A percentile compares a stretch with the other conserved stretches of the same genome.
phyloP scores from a whole-genome alignment of 2,113 vertebrate genomes.

The Illadopsis cleaveri region DNA sequence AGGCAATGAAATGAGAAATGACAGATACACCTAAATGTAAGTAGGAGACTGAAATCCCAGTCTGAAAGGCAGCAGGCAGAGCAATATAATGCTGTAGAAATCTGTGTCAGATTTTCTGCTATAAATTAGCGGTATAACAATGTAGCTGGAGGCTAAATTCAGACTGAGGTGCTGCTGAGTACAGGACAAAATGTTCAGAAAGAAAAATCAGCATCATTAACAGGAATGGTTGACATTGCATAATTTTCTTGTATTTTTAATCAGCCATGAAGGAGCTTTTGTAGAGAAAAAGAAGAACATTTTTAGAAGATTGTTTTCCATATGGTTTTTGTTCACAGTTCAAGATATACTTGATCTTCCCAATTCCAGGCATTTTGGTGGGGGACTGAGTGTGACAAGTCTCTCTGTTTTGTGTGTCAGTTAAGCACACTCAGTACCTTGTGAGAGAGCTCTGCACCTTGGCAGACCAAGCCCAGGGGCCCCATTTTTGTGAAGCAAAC shows the following conservation, averaged over 20 bases:
- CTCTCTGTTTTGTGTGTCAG: neutral
- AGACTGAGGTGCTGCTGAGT: neutral
- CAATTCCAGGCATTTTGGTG: neutral
- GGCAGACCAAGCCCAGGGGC: neutral
- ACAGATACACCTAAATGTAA: neutral
- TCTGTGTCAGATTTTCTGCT: slow-evolving; percentile 11
- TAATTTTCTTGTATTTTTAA: neutral
- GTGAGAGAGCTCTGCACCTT: neutral
- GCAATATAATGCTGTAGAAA: neutral
- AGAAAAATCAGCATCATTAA: neutral
- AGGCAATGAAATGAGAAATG: neutral
- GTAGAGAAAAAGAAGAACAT: neutral
- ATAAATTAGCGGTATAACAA: slow-evolving; percentile 5
- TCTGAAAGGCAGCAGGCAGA: neutral
- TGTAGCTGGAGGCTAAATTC: slow-evolving; percentile 13
- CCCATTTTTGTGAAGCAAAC: neutral
- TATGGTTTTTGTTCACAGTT: neutral
- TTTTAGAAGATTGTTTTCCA: neutral
- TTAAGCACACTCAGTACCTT: neutral
- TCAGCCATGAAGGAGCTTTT: neutral
- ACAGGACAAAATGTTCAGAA: neutral
- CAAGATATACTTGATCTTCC: neutral
- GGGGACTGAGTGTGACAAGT: neutral
- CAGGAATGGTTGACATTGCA: neutral
- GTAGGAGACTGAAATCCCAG: neutral